Percentiles rank a stretch among this genome's conserved stretches.
phyloP scores from a whole-genome alignment of 2,797 vertebrate species.

The Melanotaenia nigrans region DNA sequence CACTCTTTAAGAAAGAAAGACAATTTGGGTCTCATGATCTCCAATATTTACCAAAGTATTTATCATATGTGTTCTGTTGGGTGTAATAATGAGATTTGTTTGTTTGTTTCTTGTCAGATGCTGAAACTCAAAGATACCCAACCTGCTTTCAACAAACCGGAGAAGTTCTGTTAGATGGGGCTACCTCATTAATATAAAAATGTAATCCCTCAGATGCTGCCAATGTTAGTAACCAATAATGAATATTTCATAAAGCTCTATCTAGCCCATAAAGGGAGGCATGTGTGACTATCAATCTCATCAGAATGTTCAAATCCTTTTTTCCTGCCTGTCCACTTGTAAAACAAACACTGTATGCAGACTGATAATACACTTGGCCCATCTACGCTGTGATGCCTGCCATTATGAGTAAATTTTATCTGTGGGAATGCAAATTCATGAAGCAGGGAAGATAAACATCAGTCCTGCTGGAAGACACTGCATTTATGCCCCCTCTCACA shows the following conservation, averaged over 20 bases:
- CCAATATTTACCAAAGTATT: conserved; percentile 11
- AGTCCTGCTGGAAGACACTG: conserved; percentile 63
- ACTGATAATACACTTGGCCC: conserved; percentile 60
- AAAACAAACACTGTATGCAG: conserved; percentile 74
- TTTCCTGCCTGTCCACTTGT: conserved; percentile 70
- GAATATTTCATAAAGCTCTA: conserved; percentile 73
- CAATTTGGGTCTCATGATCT: conserved; percentile 25
- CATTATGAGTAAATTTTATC: conserved; percentile 78
- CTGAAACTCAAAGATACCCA: conserved; percentile 14
- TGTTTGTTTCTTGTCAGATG: neutral
- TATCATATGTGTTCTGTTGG: neutral
- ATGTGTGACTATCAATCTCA: conserved; percentile 64
- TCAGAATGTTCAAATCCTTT: conserved; percentile 73
- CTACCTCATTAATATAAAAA: conserved; percentile 58
- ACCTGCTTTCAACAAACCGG: conserved; percentile 1
- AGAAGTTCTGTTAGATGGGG: conserved; percentile 36
- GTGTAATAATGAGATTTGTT: neutral
- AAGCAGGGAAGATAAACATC: conserved; percentile 78
- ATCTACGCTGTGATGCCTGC: conserved; percentile 59
- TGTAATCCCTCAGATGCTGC: conserved; percentile 48
- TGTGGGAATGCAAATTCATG: conserved; percentile 74
- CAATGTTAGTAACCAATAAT: conserved; percentile 60
- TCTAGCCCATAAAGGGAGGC: conserved; percentile 60
- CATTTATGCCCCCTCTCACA: conserved; percentile 75
- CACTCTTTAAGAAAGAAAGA: conserved; percentile 30